Conservation (phyloP, 2,888 invertebrate species). For the Epistrophe grossulariae region DNA sequence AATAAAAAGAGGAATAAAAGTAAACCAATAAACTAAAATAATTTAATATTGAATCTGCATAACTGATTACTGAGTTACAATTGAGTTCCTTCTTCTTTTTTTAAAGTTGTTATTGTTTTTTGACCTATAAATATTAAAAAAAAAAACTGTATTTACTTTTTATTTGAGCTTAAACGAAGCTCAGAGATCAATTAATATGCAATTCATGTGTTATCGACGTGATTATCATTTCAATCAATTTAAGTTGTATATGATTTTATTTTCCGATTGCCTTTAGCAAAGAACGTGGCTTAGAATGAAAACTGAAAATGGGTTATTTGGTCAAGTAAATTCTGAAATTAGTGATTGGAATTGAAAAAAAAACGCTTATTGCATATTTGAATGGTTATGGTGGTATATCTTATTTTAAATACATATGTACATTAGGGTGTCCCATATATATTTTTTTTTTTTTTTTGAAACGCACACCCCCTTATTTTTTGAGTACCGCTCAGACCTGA, state of each 20-base stretch:
- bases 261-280: background rate
- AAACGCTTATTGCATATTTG: too few relatives aligned
- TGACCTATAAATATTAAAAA: constrained; percentile 6
- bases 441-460: too few relatives aligned
- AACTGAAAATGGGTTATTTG: constrained; percentile 20
- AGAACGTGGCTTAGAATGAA: background rate
- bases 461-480: too few relatives aligned
- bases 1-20: too few relatives aligned
- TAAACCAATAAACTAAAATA: too few relatives aligned
- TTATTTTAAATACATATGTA: too few relatives aligned
- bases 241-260: background rate
- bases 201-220: constrained; percentile 27
- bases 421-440: too few relatives aligned
- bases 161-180: background rate
- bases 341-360: background rate
- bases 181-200: constrained; percentile 11
- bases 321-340: background rate
- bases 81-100: background rate
- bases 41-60: background rate
- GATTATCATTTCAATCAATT: background rate
- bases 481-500: too few relatives aligned
- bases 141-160: constrained; percentile 4
- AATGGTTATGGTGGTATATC: too few relatives aligned
- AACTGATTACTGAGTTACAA: background rate
- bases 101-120: background rate